Base-by-base conservation (phyloP, 2,113 vertebrate genomes). In the Stigmatopora nigra region DNA sequence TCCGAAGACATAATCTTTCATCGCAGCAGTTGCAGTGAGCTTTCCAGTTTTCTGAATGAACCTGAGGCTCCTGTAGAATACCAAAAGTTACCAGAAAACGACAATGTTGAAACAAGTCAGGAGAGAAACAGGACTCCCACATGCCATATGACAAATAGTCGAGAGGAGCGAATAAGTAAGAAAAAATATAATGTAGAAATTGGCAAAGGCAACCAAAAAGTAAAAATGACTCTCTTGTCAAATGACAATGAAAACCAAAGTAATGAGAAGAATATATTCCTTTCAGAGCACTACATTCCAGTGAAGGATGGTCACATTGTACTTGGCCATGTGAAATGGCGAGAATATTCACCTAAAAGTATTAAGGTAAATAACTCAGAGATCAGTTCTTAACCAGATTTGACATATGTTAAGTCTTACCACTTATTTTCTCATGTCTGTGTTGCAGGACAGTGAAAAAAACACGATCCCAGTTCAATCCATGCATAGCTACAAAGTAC, bases 301-400 rank as follows among this genome's bases (percentile, higher is more conserved):
- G 81, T 83, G 38, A 25, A 69, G 45, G 81, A 86, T 17, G 82
- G 73, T n/a, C 61, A 68, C 64, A 62, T 84, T 22, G 41, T 45
- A 19, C 13, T 82, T 72, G 80, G 86, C 49, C 71, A 45, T n/a
- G 75, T 80, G 25, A 61, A 64, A 46, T 84, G 73, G 78, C 69
- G 9, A 22, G 63, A 68, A 7, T 31, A 56, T 56, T 56, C 3
- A 15, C 14, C 53, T 12, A n/a, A 31, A 47, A 16, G 36, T 19
- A 35, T 17, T 41, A 62, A 72, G 61, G 78, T 72, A 62, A 13
- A 16, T n/a, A 69, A 11, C 5, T 7, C 35, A 57, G 11, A 61
- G 7, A 49, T 20, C n/a, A 13, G 0, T 13, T 7, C 0, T 31
- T 0, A n/a, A 8, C 48, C 3, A 16, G 17, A 2, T 70, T 58